phyloP scores from a whole-genome alignment of 2,113 vertebrate species.

The Fregata magnificens region DNA sequence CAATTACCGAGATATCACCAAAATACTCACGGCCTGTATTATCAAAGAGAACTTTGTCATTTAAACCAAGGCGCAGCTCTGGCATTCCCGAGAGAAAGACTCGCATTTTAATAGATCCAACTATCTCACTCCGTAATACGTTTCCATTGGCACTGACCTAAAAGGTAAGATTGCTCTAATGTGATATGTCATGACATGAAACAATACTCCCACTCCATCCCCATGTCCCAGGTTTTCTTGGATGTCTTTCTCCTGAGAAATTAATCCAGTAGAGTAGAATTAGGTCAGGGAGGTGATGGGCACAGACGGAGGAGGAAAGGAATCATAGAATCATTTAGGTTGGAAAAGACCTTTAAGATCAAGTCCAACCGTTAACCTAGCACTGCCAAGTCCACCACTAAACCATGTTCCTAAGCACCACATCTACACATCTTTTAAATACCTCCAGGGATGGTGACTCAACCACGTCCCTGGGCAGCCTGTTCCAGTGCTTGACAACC shows the following conservation, averaged over 20 bases:
- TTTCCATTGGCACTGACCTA: conserved; percentile 98
- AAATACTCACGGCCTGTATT: conserved; percentile 96
- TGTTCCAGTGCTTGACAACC: not conserved
- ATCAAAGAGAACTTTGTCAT: conserved; percentile 98
- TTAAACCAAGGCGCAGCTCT: conserved; percentile 91
- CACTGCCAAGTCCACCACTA: not conserved
- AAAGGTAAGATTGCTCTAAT: not conserved
- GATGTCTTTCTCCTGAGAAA: not conserved
- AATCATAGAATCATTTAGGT: not conserved
- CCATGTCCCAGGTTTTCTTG: fast-evolving
- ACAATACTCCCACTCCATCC: not conserved
- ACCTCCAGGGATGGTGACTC: not conserved
- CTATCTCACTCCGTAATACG: conserved; percentile 94
- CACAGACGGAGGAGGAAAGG: not conserved
- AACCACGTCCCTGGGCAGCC: not conserved
- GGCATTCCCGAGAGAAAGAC: conserved; percentile 99
- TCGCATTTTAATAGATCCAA: conserved; percentile 98
- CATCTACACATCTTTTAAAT: not conserved
- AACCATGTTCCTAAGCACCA: not conserved
- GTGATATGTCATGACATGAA: fast-evolving
- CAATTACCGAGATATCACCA: fast-evolving
- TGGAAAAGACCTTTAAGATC: not conserved
- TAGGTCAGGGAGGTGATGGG: not conserved
- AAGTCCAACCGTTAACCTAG: not conserved
- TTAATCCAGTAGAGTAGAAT: not conserved